Percentiles rank a stretch among this genome's conserved stretches.
Evolutionary conservation across 2,797 vertebrate genomes (phyloP).

Genomic region (Lacerta viridis): DNA sequence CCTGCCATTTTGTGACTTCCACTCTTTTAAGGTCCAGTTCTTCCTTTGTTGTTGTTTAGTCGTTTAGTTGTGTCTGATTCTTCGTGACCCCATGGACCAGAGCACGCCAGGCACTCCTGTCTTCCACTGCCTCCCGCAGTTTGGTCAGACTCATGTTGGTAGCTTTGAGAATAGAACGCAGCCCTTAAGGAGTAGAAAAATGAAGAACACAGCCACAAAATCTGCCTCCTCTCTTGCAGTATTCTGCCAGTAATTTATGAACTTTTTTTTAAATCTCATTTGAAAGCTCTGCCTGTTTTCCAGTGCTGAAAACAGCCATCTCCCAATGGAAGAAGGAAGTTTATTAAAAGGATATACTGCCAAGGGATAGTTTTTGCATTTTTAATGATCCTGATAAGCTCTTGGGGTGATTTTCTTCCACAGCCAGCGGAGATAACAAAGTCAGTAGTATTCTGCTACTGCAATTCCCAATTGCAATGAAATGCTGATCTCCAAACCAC

Average conservation of each 20-base stretch:
- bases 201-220: background rate
- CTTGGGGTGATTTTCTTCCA: background rate
- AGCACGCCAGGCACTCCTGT: too few species aligned
- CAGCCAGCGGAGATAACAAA: background rate
- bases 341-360: background rate
- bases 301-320: background rate
- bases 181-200: background rate
- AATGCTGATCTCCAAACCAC: conserved; percentile 56
- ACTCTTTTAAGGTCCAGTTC: background rate
- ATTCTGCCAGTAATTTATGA: background rate
- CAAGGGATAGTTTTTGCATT: background rate
- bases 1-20: background rate
- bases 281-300: background rate
- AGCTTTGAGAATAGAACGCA: too few species aligned
- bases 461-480: conserved; percentile 58
- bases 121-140: too few species aligned
- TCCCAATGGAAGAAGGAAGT: background rate
- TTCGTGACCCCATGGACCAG: too few species aligned
- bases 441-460: conserved; percentile 43
- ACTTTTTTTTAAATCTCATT: background rate
- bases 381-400: background rate
- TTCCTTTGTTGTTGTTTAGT: background rate
- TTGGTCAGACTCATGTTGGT: too few species aligned
- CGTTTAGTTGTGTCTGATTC: too few species aligned
- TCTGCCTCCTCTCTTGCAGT: background rate